Conservation (phyloP, 1,140 invertebrate genomes). For the Melipona quadrifasciata region DNA sequence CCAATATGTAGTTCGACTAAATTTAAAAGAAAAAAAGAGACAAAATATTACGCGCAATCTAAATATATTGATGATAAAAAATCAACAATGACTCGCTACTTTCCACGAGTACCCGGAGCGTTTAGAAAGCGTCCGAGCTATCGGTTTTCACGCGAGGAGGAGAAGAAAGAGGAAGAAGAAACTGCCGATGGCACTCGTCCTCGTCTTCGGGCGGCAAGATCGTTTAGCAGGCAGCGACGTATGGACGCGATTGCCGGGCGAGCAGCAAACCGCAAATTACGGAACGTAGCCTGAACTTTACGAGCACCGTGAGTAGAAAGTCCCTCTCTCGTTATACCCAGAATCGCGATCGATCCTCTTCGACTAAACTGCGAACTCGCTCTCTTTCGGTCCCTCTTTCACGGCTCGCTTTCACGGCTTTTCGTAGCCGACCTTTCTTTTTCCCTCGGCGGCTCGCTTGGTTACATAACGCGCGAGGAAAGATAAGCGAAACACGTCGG, state of each 20-base stretch:
- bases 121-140: conserved; percentile 39
- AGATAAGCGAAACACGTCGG: conserved; percentile 34
- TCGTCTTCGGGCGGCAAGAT: not conserved
- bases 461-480: conserved; percentile 16
- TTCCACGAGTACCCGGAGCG: not conserved
- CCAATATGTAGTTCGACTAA: too few species aligned
- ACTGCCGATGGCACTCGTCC: not conserved
- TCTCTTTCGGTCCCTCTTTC: conserved; percentile 7
- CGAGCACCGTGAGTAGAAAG: conserved; percentile 64
- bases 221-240: conserved; percentile 9
- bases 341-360: conserved; percentile 62
- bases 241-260: conserved; percentile 37
- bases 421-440: not conserved
- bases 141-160: conserved; percentile 2
- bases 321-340: conserved; percentile 27
- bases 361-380: conserved; percentile 12
- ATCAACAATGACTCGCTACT: not conserved
- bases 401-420: not conserved
- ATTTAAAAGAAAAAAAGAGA: too few species aligned
- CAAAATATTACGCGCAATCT: too few species aligned
- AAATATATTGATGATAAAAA: too few species aligned
- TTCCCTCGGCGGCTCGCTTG: not conserved
- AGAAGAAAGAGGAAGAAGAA: too few species aligned
- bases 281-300: conserved; percentile 63
- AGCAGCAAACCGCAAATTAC: conserved; percentile 57